Evolutionary conservation across 37 sponge, comb jelly and placozoan species (phyloP).

Genomic region (Lycopodina hypogea): DNA sequence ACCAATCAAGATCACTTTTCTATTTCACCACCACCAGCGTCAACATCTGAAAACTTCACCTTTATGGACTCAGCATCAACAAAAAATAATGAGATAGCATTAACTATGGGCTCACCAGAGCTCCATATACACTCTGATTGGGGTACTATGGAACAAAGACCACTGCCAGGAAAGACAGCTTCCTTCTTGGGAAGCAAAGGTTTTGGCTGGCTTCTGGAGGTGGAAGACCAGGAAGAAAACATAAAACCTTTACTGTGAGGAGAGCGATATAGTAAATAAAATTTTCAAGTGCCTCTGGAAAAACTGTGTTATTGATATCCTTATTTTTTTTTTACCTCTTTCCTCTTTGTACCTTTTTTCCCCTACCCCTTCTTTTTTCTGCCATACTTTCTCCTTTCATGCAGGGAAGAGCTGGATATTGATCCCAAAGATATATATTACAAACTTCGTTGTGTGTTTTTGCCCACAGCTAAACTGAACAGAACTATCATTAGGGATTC

Average conservation of each 20-base stretch:
- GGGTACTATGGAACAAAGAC: slow-evolving; percentile 8
- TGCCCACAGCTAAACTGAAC: slow-evolving; percentile 69
- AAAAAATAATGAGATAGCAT: slow-evolving; percentile 1
- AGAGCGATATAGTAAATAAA: neutral
- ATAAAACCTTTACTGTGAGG: slow-evolving; percentile 67
- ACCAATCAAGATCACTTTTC: neutral
- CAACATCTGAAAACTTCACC: neutral
- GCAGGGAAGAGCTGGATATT: slow-evolving; percentile 88
- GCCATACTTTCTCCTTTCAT: neutral
- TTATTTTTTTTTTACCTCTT: too few relatives aligned
- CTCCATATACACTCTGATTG: neutral
- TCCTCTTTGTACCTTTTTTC: too few relatives aligned
- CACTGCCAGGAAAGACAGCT: slow-evolving; percentile 12
- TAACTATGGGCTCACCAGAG: neutral
- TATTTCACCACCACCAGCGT: neutral
- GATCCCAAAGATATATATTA: slow-evolving; percentile 85
- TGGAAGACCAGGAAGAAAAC: slow-evolving; percentile 78
- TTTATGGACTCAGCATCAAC: neutral
- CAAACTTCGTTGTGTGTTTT: slow-evolving; percentile 84
- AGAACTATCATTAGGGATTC: slow-evolving; percentile 69
- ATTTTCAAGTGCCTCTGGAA: neutral
- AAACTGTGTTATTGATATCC: too few relatives aligned
- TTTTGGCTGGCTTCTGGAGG: slow-evolving; percentile 88
- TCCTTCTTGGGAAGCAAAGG: slow-evolving; percentile 66
- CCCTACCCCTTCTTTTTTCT: neutral